Conservation (phyloP, 2,888 invertebrate genomes). For the Melolontha melolontha region DNA sequence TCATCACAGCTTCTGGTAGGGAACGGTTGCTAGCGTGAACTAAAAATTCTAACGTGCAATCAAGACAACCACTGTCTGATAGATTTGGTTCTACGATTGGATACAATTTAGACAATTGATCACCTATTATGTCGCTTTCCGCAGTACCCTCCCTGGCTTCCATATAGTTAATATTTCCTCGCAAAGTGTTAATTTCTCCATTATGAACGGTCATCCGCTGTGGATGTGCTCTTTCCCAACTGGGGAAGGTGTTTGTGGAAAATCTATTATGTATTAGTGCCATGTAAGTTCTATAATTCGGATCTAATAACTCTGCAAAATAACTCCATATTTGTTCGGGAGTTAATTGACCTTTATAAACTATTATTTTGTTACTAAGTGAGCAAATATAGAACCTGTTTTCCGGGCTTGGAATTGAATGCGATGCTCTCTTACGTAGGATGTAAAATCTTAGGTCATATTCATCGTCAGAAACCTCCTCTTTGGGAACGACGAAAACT, state of each 20-base stretch:
- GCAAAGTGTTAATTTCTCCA: conserved; percentile 98
- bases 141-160: conserved; percentile 98
- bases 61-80: conserved; percentile 98
- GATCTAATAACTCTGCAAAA: conserved; percentile 77
- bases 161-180: conserved; percentile 99
- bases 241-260: conserved; percentile 99
- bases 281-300: conserved; percentile 91
- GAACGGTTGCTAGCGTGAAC: conserved; percentile 93
- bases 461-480: conserved; percentile 54
- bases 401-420: conserved; percentile 86
- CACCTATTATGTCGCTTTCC: conserved; percentile 87
- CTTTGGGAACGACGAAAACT: conserved; percentile 68
- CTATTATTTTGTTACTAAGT: conserved; percentile 87
- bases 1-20: conserved; percentile 98
- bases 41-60: conserved; percentile 97
- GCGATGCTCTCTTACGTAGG: conserved; percentile 92
- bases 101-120: conserved; percentile 88
- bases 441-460: conserved; percentile 73
- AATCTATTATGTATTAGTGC: conserved; percentile 98
- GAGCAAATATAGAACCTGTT: conserved; percentile 97
- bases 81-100: conserved; percentile 98
- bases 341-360: conserved; percentile 98
- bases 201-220: conserved; percentile 97
- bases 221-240: conserved; percentile 99
- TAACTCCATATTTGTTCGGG: conserved; percentile 91